These are phyloP conservation scores for Eubucco bourcierii DNA, from an alignment of 2,113 vertebrate species.

Conservation along the genomic window DNA sequence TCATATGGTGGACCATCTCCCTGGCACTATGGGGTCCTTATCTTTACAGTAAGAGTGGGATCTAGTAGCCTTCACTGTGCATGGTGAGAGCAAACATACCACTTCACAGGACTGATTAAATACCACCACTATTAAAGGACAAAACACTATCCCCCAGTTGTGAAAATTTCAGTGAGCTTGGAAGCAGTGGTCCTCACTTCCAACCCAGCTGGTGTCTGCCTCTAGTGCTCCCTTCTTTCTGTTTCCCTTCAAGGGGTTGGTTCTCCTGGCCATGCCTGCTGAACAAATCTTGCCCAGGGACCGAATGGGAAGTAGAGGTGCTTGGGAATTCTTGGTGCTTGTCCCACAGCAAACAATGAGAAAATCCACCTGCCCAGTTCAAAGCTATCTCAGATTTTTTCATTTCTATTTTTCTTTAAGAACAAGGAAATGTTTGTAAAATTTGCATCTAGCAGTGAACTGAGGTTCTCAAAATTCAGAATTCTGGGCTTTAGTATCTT, in stretches of 20 bases:
- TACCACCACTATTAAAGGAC: neutral
- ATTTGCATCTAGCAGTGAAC: neutral
- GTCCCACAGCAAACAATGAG: neutral
- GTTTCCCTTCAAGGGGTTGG: neutral
- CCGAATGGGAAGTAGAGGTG: neutral
- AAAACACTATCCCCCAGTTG: neutral
- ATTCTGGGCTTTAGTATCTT: neutral
- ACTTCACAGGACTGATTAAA: neutral
- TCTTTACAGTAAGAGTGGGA: neutral
- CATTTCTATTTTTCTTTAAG: neutral
- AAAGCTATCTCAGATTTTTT: constrained; percentile 31
- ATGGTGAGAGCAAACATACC: neutral
- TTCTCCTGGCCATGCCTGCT: neutral
- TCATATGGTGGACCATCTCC: neutral
- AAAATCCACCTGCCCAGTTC: constrained; percentile 32
- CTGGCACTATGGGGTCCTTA: neutral
- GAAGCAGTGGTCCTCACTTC: neutral
- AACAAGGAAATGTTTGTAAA: neutral
- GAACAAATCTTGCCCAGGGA: neutral
- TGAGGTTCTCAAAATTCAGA: neutral
- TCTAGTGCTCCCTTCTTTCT: neutral
- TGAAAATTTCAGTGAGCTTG: neutral
- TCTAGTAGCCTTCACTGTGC: neutral
- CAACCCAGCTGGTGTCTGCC: neutral
- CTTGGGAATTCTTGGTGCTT: neutral